Evolutionary conservation across 2,888 invertebrate genomes (phyloP).

Genomic region (Dorcus parallelipipedus): DNA sequence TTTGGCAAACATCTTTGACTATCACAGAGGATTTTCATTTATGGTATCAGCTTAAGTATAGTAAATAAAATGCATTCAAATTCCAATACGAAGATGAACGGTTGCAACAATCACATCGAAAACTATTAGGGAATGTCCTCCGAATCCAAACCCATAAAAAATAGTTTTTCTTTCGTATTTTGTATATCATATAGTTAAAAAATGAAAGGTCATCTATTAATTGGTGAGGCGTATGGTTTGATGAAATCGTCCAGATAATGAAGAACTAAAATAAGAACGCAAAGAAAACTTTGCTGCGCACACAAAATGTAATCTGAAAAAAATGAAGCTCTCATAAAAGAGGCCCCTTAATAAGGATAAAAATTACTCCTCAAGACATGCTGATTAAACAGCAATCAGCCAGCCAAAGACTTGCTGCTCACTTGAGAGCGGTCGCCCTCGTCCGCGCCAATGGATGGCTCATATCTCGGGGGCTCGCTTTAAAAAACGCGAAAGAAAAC

Average conservation of each 20-base stretch:
- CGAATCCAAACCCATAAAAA: too few relatives aligned
- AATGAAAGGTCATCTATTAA: too few relatives aligned
- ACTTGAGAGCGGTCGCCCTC: constrained; percentile 29
- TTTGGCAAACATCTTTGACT: too few relatives aligned
- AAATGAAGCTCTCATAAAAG: constrained; percentile 16
- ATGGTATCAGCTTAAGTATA: too few relatives aligned
- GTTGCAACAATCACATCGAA: too few relatives aligned
- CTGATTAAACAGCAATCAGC: constrained; percentile 47
- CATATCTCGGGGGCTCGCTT: constrained; percentile 43
- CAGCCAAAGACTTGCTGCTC: constrained; percentile 39
- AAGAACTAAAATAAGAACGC: neutral
- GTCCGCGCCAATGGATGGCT: constrained; percentile 38
- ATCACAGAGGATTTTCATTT: too few relatives aligned
- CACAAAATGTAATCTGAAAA: constrained; percentile 37
- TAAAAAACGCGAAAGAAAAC: constrained; percentile 42
- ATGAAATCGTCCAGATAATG: neutral
- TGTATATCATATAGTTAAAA: too few relatives aligned
- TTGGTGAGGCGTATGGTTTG: too few relatives aligned
- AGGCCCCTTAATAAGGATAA: constrained; percentile 42
- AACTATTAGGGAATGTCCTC: too few relatives aligned
- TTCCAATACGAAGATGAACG: too few relatives aligned
- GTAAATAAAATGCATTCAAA: too few relatives aligned
- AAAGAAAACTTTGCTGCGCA: constrained; percentile 28
- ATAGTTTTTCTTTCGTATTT: too few relatives aligned
- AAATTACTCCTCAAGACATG: constrained; percentile 45